Evolutionary conservation across 2,113 vertebrate species (phyloP).

Genomic region (Aspiorhynchus laticeps): DNA sequence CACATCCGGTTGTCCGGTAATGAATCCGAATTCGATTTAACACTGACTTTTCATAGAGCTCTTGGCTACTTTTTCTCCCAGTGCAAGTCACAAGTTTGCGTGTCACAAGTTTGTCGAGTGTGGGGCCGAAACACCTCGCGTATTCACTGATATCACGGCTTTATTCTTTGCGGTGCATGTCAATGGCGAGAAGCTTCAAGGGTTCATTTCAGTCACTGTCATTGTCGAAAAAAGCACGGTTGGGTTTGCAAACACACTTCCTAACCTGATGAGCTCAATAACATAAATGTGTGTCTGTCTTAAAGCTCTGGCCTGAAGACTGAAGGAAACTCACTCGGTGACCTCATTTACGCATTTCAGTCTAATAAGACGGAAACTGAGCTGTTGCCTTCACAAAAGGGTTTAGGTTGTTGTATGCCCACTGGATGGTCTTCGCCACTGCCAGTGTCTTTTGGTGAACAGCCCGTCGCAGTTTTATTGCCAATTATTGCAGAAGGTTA

Average conservation of each 20-base stretch:
- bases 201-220: background rate
- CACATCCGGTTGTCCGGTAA: background rate
- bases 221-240: background rate
- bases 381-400: background rate
- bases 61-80: background rate
- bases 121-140: background rate
- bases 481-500: conserved; percentile 95
- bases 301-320: background rate
- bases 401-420: background rate
- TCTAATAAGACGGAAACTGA: background rate
- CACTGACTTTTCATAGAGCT: background rate
- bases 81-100: conserved; percentile 12
- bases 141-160: conserved; percentile 5
- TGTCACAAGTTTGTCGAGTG: background rate
- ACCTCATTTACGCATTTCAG: background rate
- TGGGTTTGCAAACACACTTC: background rate
- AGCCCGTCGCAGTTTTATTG: conserved; percentile 82
- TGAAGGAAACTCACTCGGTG: background rate
- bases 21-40: background rate
- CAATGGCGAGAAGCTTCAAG: background rate
- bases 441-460: conserved; percentile 79
- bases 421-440: conserved; percentile 16
- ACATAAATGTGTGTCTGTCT: background rate
- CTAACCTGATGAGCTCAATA: background rate
- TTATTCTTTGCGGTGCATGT: background rate